A percentile compares a stretch with the other conserved stretches of the same genome.
phyloP scores from a whole-genome alignment of 2,113 vertebrate genomes.

The Toxotes jaculatrix region DNA sequence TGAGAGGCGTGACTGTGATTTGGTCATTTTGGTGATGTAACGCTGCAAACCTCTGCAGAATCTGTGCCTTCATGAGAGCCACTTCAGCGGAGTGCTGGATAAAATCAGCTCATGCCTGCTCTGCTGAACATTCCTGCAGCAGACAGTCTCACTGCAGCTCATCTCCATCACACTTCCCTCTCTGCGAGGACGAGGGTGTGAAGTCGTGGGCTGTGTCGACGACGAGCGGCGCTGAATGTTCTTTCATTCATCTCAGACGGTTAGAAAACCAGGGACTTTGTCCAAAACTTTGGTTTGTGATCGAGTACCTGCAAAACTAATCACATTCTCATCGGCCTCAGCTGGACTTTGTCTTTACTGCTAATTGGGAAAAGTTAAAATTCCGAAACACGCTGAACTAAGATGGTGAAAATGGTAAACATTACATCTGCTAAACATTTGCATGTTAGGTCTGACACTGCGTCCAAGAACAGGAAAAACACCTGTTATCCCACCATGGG shows the following conservation, averaged over 20 bases:
- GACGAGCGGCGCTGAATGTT: constrained; percentile 42
- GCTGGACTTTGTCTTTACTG: too few relatives aligned
- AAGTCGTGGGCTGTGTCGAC: constrained; percentile 53
- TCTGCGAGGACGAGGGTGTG: constrained; percentile 49
- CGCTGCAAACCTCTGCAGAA: constrained; percentile 11
- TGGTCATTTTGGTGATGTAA: not conserved
- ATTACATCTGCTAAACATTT: too few relatives aligned
- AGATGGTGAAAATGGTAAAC: too few relatives aligned
- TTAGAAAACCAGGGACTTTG: constrained; percentile 12
- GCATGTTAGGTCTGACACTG: too few relatives aligned
- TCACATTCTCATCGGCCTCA: too few relatives aligned
- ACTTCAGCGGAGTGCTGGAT: not conserved
- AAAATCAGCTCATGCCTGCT: not conserved
- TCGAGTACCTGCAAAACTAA: too few relatives aligned
- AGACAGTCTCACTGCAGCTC: constrained; percentile 25
- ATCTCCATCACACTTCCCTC: constrained; percentile 52
- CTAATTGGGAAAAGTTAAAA: too few relatives aligned
- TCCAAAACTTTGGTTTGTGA: too few relatives aligned
- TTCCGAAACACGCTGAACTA: too few relatives aligned
- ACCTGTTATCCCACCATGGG: too few relatives aligned
- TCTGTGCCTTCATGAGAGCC: not conserved
- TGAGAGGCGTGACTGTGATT: not conserved
- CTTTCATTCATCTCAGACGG: constrained; percentile 57
- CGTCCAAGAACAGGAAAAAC: too few relatives aligned
- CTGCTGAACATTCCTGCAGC: constrained; percentile 27